Evolutionary conservation across 2,888 invertebrate genomes (phyloP), one percentile per base, ranked within the genome.

Genomic region (Brachyptera risi): DNA sequence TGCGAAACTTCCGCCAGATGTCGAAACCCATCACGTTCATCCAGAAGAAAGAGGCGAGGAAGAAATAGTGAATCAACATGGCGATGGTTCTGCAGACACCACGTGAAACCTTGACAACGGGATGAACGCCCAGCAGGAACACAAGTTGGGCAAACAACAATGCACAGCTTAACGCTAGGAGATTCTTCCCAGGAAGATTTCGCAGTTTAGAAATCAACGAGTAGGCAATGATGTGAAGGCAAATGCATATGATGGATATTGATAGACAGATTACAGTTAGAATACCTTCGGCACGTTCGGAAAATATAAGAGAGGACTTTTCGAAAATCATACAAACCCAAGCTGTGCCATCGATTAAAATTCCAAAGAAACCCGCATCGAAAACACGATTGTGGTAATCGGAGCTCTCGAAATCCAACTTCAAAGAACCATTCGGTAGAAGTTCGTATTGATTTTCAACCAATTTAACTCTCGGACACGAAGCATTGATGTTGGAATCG

Each of bases 11-110:
- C 44, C 73, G 67, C 70, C 74, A 76, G 42, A 77, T 72, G 64
- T 78, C 78, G 58, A 75, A 68, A 38, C 76, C 74, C 71, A 78
- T 73, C 5, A 76, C 71, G 64, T 73, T 77, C 74, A 76, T 75
- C 79, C 79, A 79, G 65, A 72, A 72, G 68, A 78, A 77, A 1
- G 75, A 69, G 0, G 75, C 70, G 31, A 78, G 68, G 66, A 72
- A 76, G 61, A 70, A 71, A 66, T 72, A 78, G 65, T 78, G 78
- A 57, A 75, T 70, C 1, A 68, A 38, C 0, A 73, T 67, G 2
- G 72, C 74, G 1, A 73, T 59, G 1, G 65, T 58, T 0, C 57
- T 51, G 56, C 67, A 67, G 3, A 62, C 1, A 11, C 38, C 62
- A 3, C 21, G 23, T 1, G 60, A 42, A 7, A 54, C 60, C 2